Conservation (phyloP, 2,113 vertebrate species). For the Lepisosteus oculatus region DNA sequence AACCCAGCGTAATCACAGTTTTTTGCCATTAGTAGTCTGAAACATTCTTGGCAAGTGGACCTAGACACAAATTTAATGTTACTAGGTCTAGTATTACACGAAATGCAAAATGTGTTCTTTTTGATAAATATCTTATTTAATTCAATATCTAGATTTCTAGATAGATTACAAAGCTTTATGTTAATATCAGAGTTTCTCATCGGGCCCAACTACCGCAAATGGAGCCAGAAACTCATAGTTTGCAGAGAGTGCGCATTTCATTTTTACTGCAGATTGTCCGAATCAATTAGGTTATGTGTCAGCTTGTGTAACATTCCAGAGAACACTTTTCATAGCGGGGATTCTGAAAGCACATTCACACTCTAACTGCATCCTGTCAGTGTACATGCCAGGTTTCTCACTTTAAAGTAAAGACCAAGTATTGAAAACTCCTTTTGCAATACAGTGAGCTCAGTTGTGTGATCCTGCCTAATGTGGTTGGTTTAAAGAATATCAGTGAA, state of each 20-base stretch:
- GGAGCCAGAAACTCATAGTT: neutral
- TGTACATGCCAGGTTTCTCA: constrained; percentile 24
- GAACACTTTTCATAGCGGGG: neutral
- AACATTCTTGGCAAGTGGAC: too few relatives aligned
- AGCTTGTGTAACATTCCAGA: constrained; percentile 4
- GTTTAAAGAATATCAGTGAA: too few relatives aligned
- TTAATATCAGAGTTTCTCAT: neutral
- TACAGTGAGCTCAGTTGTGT: too few relatives aligned
- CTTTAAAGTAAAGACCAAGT: constrained; percentile 18
- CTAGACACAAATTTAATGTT: too few relatives aligned
- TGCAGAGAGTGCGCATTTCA: neutral
- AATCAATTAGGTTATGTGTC: constrained; percentile 19
- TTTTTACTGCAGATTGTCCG: constrained; percentile 8
- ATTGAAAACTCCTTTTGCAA: neutral
- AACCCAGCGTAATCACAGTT: too few relatives aligned
- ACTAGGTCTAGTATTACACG: too few relatives aligned
- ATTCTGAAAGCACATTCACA: neutral
- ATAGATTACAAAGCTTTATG: neutral
- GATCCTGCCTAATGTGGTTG: too few relatives aligned
- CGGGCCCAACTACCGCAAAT: neutral
- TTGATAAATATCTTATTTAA: too few relatives aligned
- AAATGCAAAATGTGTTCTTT: too few relatives aligned
- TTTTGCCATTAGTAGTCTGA: too few relatives aligned
- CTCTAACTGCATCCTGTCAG: neutral
- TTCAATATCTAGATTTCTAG: too few relatives aligned